A percentile compares a stretch with the other conserved stretches of the same genome.
Evolutionary conservation across 2,797 vertebrate species (phyloP).

Genomic region (Rhinophrynus dorsalis): DNA sequence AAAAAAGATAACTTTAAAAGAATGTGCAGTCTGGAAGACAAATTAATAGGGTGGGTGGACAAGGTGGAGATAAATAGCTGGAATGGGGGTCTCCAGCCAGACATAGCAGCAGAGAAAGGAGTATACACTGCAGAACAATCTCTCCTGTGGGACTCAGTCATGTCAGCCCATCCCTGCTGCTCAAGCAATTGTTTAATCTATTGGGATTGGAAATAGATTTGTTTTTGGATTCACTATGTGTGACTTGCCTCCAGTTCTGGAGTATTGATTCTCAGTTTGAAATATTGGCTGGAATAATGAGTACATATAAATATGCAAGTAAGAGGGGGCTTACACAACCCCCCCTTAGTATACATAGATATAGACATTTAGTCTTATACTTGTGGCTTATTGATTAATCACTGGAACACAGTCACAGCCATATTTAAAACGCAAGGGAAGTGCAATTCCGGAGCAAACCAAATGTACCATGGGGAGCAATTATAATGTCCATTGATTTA

Average conservation of each 20-base stretch:
- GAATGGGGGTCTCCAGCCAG: slow-evolving; percentile 28
- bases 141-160: slow-evolving; percentile 32
- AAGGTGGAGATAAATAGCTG: slow-evolving; percentile 31
- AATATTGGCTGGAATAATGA: slow-evolving; percentile 40
- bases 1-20: not conserved
- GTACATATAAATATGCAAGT: slow-evolving; percentile 40
- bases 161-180: slow-evolving; percentile 38
- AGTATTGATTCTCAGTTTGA: slow-evolving; percentile 35
- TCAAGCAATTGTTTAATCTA: slow-evolving; percentile 43
- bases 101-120: slow-evolving; percentile 22
- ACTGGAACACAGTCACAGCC: too few relatives aligned
- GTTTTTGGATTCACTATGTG: slow-evolving; percentile 42
- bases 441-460: too few relatives aligned
- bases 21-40: slow-evolving; percentile 11
- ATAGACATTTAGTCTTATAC: not conserved
- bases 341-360: not conserved
- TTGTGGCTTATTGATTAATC: not conserved
- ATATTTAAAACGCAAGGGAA: too few relatives aligned
- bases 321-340: not conserved
- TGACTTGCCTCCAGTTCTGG: slow-evolving; percentile 38
- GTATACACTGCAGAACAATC: slow-evolving; percentile 27
- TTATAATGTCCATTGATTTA: too few relatives aligned
- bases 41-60: slow-evolving; percentile 31
- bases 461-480: too few relatives aligned
- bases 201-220: slow-evolving; percentile 49